Evolutionary conservation across 2,888 invertebrate species (phyloP).

Genomic region (Drosophila acutilabella): DNA sequence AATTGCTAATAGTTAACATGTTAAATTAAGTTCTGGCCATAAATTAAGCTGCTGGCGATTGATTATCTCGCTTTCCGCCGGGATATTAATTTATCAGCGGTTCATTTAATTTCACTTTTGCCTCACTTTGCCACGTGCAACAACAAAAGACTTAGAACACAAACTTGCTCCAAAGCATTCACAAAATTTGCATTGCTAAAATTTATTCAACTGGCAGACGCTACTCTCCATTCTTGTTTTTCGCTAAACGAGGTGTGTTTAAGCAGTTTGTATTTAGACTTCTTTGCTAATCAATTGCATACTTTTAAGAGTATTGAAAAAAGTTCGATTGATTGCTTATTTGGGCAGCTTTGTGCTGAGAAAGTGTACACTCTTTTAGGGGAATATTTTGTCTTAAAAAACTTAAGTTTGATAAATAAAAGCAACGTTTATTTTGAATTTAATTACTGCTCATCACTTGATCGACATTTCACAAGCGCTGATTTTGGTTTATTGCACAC

Average conservation of each 20-base stretch:
- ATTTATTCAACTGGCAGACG: background rate
- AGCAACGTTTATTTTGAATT: background rate
- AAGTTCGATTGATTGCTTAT: no score
- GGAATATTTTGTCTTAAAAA: no score
- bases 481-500: slow-evolving; percentile 48
- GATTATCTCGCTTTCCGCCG: slow-evolving; percentile 10
- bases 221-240: background rate
- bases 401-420: no score
- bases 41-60: background rate
- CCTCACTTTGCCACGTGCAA: slow-evolving; percentile 38
- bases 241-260: background rate
- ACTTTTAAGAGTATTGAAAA: no score
- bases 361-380: no score
- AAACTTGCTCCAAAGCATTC: slow-evolving; percentile 49
- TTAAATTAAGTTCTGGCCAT: background rate
- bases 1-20: slow-evolving; percentile 11
- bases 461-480: slow-evolving; percentile 11
- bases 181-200: slow-evolving; percentile 54
- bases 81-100: slow-evolving; percentile 40
- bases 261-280: background rate
- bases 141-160: slow-evolving; percentile 61
- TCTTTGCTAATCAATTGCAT: background rate
- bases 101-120: slow-evolving; percentile 16
- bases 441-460: slow-evolving; percentile 25
- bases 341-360: no score